Evolutionary conservation across 2,797 vertebrate species (phyloP).

Genomic region (Parauchenoglanis ngamensis): DNA sequence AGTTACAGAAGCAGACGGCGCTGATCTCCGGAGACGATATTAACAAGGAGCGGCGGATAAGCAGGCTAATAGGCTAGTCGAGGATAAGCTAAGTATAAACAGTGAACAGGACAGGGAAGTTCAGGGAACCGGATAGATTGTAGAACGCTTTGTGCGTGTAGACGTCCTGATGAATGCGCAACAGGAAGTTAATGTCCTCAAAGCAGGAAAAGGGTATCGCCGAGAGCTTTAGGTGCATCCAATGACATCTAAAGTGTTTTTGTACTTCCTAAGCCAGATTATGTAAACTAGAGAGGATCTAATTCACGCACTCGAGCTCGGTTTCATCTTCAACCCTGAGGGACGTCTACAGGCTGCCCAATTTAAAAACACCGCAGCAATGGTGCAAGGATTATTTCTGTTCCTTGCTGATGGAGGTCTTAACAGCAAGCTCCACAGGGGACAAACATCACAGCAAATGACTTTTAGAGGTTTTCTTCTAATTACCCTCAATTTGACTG

Average conservation of each 20-base stretch:
- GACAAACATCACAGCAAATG: constrained; percentile 15
- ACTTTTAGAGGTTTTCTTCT: constrained; percentile 14
- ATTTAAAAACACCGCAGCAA: neutral
- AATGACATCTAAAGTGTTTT: neutral
- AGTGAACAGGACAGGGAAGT: neutral
- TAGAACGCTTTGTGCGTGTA: neutral
- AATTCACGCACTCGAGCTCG: neutral
- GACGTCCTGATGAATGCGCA: neutral
- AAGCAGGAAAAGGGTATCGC: neutral
- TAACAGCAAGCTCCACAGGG: constrained; percentile 10
- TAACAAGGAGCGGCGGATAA: too few relatives aligned
- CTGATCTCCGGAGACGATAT: neutral
- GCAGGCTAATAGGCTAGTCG: neutral
- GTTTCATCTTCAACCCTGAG: neutral
- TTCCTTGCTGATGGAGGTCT: neutral
- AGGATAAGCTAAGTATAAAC: neutral
- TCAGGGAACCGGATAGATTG: neutral
- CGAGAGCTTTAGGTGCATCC: neutral
- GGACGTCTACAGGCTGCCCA: neutral
- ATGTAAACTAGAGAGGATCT: neutral
- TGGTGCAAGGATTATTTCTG: neutral
- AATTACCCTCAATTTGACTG: constrained; percentile 9
- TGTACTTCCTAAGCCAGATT: neutral
- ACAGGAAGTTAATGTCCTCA: neutral
- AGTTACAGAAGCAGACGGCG: neutral